Conservation (phyloP, 2,113 vertebrate species). For the Heteronetta atricapilla region DNA sequence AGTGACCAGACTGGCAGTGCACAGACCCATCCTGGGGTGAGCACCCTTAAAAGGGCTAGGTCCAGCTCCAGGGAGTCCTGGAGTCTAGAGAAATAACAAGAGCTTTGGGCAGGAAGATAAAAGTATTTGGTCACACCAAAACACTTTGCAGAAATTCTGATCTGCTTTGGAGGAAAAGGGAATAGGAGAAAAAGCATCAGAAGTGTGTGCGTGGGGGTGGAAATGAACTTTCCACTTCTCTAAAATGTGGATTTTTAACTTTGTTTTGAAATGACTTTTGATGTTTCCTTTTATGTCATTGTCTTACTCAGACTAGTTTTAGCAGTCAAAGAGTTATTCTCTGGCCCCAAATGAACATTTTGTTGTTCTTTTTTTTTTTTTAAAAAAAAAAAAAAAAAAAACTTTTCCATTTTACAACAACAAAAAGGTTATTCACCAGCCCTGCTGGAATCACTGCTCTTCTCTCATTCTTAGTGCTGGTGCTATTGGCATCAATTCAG, state of each 20-base stretch:
- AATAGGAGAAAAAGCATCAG: not conserved
- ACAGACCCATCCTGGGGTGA: not conserved
- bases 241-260: not conserved
- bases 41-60: not conserved
- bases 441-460: not conserved
- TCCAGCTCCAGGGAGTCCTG: not conserved
- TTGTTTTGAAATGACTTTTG: not conserved
- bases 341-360: not conserved
- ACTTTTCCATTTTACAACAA: conserved; percentile 2
- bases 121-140: not conserved
- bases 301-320: not conserved
- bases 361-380: not conserved
- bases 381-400: no score
- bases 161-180: not conserved
- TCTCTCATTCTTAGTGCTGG: not conserved
- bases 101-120: not conserved
- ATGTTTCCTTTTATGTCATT: not conserved
- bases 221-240: not conserved
- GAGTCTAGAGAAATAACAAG: not conserved
- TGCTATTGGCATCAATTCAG: conserved; percentile 11
- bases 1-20: not conserved
- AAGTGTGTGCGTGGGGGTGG: no score
- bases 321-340: not conserved
- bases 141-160: not conserved
- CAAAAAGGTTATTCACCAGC: conserved; percentile 17